Evolutionary conservation across 2,888 invertebrate species (phyloP).

Genomic region (Agriopis leucophaearia): DNA sequence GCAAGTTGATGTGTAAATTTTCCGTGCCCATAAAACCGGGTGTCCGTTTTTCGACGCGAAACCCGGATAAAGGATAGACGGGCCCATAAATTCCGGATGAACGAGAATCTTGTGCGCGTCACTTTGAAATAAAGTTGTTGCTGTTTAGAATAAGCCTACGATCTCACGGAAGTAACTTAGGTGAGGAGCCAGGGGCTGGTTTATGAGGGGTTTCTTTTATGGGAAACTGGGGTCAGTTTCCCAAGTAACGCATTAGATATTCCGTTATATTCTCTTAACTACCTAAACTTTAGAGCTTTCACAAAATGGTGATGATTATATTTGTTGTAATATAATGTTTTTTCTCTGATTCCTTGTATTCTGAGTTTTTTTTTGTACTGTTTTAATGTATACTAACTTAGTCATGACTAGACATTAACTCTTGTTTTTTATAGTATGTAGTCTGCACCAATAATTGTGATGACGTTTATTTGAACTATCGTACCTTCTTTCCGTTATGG

Average conservation of each 20-base stretch:
- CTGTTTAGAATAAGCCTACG: slow-evolving; percentile 60
- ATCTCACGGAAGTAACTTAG: slow-evolving; percentile 44
- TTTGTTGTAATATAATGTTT: too few species aligned
- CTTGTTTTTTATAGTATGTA: too few species aligned
- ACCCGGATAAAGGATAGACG: slow-evolving; percentile 57
- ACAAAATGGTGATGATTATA: too few species aligned
- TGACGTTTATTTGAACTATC: too few species aligned
- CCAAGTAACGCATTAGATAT: not conserved
- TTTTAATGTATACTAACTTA: too few species aligned
- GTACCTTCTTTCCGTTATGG: too few species aligned
- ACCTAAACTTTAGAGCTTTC: too few species aligned
- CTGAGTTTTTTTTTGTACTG: too few species aligned
- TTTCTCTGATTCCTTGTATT: too few species aligned
- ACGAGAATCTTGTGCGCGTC: slow-evolving; percentile 71
- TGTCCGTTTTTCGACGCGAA: slow-evolving; percentile 53
- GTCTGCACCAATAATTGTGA: too few species aligned
- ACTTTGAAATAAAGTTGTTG: slow-evolving; percentile 75
- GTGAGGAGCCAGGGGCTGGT: slow-evolving; percentile 35
- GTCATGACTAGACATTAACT: too few species aligned
- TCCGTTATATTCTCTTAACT: too few species aligned
- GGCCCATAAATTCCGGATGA: slow-evolving; percentile 67
- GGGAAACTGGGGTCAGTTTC: not conserved
- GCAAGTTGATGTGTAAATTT: slow-evolving; percentile 58
- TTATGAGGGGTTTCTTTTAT: slow-evolving; percentile 7
- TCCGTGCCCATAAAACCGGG: slow-evolving; percentile 55